phyloP scores from a whole-genome alignment of 2,113 vertebrate species.

The Hydropotes inermis region DNA sequence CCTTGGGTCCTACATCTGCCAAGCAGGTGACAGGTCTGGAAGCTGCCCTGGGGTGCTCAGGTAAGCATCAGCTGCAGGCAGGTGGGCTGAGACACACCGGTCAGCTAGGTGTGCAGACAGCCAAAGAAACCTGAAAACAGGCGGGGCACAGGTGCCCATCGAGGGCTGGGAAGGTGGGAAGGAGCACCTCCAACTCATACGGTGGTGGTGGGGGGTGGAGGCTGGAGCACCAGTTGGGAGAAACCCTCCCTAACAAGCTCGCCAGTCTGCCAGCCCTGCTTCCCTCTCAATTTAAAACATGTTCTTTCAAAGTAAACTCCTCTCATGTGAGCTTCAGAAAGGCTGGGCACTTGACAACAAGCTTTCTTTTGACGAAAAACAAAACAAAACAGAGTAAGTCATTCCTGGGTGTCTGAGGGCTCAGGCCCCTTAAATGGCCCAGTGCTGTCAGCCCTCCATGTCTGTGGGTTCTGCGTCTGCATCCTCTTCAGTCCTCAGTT shows the following conservation, averaged over 20 bases:
- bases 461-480: background rate
- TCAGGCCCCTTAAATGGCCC: background rate
- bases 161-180: background rate
- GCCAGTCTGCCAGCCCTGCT: constrained; percentile 39
- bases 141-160: background rate
- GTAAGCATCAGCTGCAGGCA: background rate
- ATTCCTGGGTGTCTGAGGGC: background rate
- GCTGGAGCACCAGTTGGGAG: background rate
- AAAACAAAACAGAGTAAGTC: background rate
- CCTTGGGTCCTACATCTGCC: background rate
- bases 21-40: background rate
- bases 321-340: constrained; percentile 53
- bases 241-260: constrained; percentile 44
- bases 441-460: background rate
- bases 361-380: background rate
- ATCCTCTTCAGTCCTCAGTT: background rate
- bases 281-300: constrained; percentile 60
- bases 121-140: background rate
- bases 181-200: background rate
- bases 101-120: background rate
- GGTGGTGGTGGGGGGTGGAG: background rate
- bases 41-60: background rate
- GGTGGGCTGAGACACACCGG: background rate
- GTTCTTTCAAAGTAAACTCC: constrained; percentile 62
- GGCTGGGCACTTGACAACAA: constrained; percentile 34